Base-by-base conservation (phyloP, 2,888 invertebrate species). In the Bombylius major region DNA sequence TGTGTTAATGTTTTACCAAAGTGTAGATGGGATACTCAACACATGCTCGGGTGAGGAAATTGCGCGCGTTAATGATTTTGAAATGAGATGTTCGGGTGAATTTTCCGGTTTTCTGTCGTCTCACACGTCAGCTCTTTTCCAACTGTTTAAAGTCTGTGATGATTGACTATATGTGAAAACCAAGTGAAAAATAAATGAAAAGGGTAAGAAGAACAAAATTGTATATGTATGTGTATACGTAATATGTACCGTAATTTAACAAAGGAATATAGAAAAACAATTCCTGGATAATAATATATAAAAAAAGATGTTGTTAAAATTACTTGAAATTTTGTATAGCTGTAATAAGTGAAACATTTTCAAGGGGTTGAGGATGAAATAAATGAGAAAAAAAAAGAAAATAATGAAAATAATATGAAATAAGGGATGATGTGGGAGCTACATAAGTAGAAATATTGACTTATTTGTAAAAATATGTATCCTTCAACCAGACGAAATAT, bases 11-110 rank as follows among this genome's bases (percentile, higher is more conserved):
- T 45, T 44, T 50, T 49, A 50, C 50, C 47, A 44, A 59, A 53
- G 57, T 59, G 56, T 14, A 57, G 59, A 57, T 59, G 57, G 59
- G 54, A 52, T 53, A 56, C 55, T 59, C 59, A 59, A 59, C 59
- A 59, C 59, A 59, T 59, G 59, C 58, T 60, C 50, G 50, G 55
- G 56, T 55, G 58, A 52, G 55, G 56, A 60, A 60, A 60, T 60
- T 58, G 58, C 49, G 56, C 57, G 56, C 59, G 60, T 58, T 60
- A 60, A 60, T 60, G 60, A 58, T 60, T 60, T 60, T 47, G 54
- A 55, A 60, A 60, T 56, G 56, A 56, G 52, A 56, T 58, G 34
- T 53, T 50, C 47, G 47, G 39, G 31, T 12, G 50, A 50, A 54
- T 44, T 54, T 54, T 50, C 44, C 45, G 42, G 50, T 36, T 54